Base-by-base conservation (phyloP, 2,888 invertebrate species). In the Agonopterix arenella region DNA sequence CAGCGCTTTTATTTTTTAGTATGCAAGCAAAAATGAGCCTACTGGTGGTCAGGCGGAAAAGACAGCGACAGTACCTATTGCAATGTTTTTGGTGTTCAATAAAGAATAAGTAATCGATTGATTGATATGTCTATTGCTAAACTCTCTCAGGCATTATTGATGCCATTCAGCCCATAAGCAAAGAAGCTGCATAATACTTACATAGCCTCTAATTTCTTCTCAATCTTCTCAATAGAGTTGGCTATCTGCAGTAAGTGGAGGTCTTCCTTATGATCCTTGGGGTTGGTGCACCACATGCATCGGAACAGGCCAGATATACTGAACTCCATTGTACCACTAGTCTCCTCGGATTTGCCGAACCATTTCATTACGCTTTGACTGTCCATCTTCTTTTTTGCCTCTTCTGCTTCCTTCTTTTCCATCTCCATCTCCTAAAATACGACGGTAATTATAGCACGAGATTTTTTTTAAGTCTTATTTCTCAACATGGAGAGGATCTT, bases 281-380 rank as follows among this genome's bases (percentile, higher is more conserved):
- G 96, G 70, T 97, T 96, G 0, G 96, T 97, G 71, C 97, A 97
- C 54, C 96, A 92, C 90, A 97, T 92, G 64, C 96, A 95, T 49
- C 94, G 94, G 86, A 97, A 97, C 1, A 97, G 84, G 0, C 97
- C 97, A 4, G 97, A 93, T 28, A 97, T 82, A 0, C 95, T 94
- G 60, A 96, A 92, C 76, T 97, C 97, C 50, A 97, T 90, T 0
- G 96, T 94, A 0, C 97, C 97, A 64, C 94, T 94, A 54, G 94
- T 95, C 56, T 95, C 95, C 1, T 91, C 91, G 0, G 92, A 90
- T 18, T 93, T 93, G 37, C 93, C 93, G 72, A 96, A 88, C 70
- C 94, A 95, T 44, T 94, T 93, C 48, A 94, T 76, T 47, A 97
- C 76, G n/a, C 94, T 94, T 64, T 94, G 94, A 58, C 93, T 93